A percentile compares a stretch with the other conserved stretches of the same genome.
Evolutionary conservation across 2,888 invertebrate genomes (phyloP).

Genomic region (Allophyes oxyacanthae): DNA sequence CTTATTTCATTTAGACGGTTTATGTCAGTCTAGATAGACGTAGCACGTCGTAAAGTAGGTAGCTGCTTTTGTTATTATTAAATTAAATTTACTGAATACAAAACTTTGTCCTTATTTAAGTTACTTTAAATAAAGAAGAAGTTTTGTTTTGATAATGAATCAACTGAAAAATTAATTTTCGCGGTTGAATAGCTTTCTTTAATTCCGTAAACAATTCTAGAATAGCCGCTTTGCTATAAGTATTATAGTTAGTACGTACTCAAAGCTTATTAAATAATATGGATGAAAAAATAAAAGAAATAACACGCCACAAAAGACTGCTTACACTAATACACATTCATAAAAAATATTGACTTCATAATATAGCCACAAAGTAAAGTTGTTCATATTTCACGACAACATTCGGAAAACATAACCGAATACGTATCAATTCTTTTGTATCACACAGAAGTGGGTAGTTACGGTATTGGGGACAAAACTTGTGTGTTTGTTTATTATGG

Average conservation of each 20-base stretch:
- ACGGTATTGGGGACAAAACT: conserved; percentile 19
- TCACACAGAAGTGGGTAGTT: conserved; percentile 36
- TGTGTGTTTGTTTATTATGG: conserved; percentile 28
- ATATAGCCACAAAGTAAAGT: conserved; percentile 22
- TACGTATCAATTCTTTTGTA: conserved; percentile 52
- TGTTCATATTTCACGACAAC: conserved; percentile 41
- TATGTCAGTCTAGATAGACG: conserved; percentile 48
- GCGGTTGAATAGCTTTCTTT: too few species aligned
- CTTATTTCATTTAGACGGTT: conserved; percentile 53
- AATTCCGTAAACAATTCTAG: too few species aligned
- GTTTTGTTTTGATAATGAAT: too few species aligned
- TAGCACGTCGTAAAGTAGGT: conserved; percentile 37
- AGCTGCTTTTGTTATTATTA: conserved; percentile 32
- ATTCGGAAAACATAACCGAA: conserved; percentile 33
- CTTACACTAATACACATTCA: conserved; percentile 1
- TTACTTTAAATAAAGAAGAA: too few species aligned
- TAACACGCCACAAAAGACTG: too few species aligned
- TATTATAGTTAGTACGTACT: too few species aligned
- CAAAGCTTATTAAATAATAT: too few species aligned
- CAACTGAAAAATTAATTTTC: too few species aligned
- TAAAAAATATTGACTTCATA: conserved; percentile 15
- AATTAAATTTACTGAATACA: conserved; percentile 30
- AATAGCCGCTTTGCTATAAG: too few species aligned
- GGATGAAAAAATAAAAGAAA: too few species aligned
- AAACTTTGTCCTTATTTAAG: background rate